phyloP scores from a whole-genome alignment of 2,113 vertebrate species.

The Eolophus roseicapilla region DNA sequence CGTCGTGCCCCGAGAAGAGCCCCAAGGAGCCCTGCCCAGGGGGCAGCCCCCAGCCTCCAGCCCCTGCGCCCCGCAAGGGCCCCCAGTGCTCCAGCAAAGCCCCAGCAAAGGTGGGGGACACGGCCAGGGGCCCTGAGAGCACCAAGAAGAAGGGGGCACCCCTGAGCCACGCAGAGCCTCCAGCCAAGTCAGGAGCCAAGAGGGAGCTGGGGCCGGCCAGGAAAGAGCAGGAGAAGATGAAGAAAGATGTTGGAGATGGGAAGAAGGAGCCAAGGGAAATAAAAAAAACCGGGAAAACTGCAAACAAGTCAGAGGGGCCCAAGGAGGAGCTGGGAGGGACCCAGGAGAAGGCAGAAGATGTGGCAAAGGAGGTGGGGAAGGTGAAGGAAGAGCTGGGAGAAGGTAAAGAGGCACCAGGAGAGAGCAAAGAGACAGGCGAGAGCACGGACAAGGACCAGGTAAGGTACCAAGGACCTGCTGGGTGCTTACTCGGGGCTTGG shows the following conservation, averaged over 20 bases:
- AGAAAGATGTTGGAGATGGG: neutral
- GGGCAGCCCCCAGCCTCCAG: neutral
- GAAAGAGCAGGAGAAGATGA: neutral
- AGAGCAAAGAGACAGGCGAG: neutral
- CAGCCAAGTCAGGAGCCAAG: neutral
- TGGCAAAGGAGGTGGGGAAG: slow-evolving; percentile 46
- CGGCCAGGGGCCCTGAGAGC: neutral
- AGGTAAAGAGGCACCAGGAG: neutral
- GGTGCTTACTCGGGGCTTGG: fast-evolving
- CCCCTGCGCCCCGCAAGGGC: neutral
- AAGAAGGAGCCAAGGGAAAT: neutral
- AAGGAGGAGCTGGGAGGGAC: neutral
- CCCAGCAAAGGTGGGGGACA: neutral
- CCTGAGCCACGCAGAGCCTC: neutral
- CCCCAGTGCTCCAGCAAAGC: neutral
- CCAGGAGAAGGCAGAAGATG: neutral
- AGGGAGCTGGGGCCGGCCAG: neutral
- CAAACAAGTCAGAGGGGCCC: neutral
- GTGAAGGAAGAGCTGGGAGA: neutral
- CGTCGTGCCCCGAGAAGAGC: neutral
- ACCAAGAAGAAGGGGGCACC: neutral
- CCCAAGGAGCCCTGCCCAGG: neutral
- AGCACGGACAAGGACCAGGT: neutral
- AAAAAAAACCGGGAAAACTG: neutral
- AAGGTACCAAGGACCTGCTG: fast-evolving